Percentiles rank a stretch among this genome's conserved stretches.
These are phyloP conservation scores for Protonemura montana DNA, from an alignment of 2,888 invertebrate species.

Conservation along the genomic window DNA sequence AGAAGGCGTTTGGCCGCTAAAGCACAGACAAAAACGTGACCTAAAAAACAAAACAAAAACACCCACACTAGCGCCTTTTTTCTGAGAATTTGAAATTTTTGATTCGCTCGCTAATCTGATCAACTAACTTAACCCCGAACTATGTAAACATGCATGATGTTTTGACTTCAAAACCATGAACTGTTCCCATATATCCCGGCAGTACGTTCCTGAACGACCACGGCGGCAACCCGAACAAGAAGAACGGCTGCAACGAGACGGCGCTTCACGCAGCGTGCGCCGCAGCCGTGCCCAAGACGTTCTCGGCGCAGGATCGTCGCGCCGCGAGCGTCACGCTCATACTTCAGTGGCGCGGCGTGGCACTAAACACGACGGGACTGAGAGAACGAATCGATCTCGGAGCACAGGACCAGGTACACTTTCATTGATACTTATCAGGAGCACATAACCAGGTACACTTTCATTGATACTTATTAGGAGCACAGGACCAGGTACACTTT, in stretches of 20 bases:
- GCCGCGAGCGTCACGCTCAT: slow-evolving; percentile 69
- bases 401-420: slow-evolving; percentile 66
- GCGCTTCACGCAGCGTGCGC: slow-evolving; percentile 70
- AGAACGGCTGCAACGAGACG: slow-evolving; percentile 69
- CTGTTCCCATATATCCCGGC: slow-evolving; percentile 1
- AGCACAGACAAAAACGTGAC: too few relatives aligned
- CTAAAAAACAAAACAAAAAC: too few relatives aligned
- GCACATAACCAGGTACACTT: slow-evolving; percentile 40
- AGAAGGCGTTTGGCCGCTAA: too few relatives aligned
- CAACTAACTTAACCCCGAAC: too few relatives aligned
- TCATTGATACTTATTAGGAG: too few relatives aligned
- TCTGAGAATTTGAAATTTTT: too few relatives aligned
- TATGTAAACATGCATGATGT: too few relatives aligned
- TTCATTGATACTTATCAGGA: neutral
- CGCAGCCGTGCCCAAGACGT: slow-evolving; percentile 56
- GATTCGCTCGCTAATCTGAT: too few relatives aligned
- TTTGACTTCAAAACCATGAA: too few relatives aligned
- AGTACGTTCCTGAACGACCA: slow-evolving; percentile 71
- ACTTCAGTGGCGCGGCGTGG: slow-evolving; percentile 68
- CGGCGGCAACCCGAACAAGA: slow-evolving; percentile 74
- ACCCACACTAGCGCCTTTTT: too few relatives aligned
- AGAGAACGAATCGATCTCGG: slow-evolving; percentile 67
- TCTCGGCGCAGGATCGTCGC: slow-evolving; percentile 65
- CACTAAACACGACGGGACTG: slow-evolving; percentile 62
- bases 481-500: too few relatives aligned